Base-by-base conservation (phyloP, 2,888 invertebrate genomes). In the Anthophora plumipes region DNA sequence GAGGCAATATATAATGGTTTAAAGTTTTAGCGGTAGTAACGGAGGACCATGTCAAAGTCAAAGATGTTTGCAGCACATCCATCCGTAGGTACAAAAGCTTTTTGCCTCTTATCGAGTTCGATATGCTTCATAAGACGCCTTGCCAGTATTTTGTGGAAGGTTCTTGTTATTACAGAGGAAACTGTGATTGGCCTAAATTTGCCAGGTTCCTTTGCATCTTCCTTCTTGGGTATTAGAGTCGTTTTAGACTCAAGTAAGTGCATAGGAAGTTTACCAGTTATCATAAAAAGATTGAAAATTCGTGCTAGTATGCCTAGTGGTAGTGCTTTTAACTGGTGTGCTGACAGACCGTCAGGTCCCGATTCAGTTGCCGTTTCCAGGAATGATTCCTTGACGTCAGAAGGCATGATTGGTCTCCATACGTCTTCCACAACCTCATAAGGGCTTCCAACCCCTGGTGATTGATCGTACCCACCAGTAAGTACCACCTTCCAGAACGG, bases 161-260 rank as follows among this genome's bases (percentile, higher is more conserved):
- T 20, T 39, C 86, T 64, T 0, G 52, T 60, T 3, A 86, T 17
- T 0, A 84, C 71, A 0, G 86, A 85, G 0, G 83, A 43, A 3
- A 87, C 80, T 6, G 87, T 85, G 7, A 88, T 85, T 0, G 85
- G 85, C 14, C 87, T 46, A 43, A 80, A 86, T 1, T 89, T 86
- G 0, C 81, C 85, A 0, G 86, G 31, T 83, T 0, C 4, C 11
- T 6, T 14, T 0, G 84, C 77, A 0, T 43, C 61, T 4, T 74
- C 54, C 55, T 83, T 86, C 69, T 88, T 85, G 0, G 88, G 85
- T 1, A 88, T 82, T 14, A 88, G 54, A 0, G 73, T 78, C 0
- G 87, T 88, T 20, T 31, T 54, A 0, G 85, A 76, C 17, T 64
- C 72, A 0, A 64, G 39, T 0, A 88, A 50, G 9, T 77, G 61